Conservation (phyloP, 2,888 invertebrate species). For the Megamerina dolium region DNA sequence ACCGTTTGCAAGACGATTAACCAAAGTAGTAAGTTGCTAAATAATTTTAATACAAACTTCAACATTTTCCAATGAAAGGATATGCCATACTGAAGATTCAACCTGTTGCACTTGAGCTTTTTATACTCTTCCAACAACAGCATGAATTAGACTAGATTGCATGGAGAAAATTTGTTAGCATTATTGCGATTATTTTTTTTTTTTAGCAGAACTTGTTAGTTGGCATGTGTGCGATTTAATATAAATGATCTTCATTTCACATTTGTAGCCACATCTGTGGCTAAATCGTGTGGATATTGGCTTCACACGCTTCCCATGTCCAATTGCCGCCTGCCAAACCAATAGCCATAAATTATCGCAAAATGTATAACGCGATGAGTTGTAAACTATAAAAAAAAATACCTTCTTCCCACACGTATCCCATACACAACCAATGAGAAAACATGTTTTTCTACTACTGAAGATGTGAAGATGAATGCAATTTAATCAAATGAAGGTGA, state of each 20-base stretch:
- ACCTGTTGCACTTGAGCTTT: not conserved
- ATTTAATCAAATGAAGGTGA: not conserved
- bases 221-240: no score
- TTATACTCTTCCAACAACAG: not conserved
- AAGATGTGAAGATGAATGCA: not conserved
- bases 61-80: conserved; percentile 14
- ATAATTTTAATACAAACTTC: no score
- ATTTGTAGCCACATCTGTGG: not conserved
- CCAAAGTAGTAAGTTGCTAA: no score
- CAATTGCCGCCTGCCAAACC: conserved; percentile 21
- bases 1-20: no score
- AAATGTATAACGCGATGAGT: conserved; percentile 1
- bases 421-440: conserved; percentile 40
- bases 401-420: not conserved
- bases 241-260: not conserved
- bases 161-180: no score
- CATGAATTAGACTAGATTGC: not conserved
- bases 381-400: not conserved
- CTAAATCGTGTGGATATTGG: not conserved
- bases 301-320: conserved; percentile 28
- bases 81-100: conserved; percentile 17
- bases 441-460: no score
- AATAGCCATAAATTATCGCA: conserved; percentile 30
- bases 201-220: no score
- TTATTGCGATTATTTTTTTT: no score